Evolutionary conservation across 2,797 vertebrate species (phyloP).

Genomic region (Molossus molossus): DNA sequence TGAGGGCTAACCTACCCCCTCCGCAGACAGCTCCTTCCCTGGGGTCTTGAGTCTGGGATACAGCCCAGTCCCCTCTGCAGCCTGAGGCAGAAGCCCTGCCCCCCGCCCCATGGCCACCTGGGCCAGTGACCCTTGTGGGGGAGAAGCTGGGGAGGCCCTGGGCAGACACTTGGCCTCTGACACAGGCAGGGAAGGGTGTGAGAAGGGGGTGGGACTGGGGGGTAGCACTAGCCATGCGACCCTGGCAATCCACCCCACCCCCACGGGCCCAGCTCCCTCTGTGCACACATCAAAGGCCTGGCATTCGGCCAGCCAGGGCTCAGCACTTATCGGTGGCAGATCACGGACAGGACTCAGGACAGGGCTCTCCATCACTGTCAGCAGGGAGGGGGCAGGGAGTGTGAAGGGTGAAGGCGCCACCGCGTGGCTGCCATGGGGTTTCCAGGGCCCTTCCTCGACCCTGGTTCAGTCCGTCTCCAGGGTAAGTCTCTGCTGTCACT

Average conservation of each 20-base stretch:
- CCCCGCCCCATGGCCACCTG: no score
- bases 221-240: neutral
- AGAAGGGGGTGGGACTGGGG: no score
- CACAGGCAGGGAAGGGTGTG: no score
- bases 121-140: no score
- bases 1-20: no score
- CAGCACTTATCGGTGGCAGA: neutral
- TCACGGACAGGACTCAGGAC: rapidly evolving
- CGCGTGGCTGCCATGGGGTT: rapidly evolving
- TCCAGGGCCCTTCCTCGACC: neutral
- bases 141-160: no score
- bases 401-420: neutral
- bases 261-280: neutral
- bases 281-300: neutral
- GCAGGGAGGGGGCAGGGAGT: neutral
- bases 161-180: no score
- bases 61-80: no score
- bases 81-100: no score
- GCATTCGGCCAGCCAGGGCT: neutral
- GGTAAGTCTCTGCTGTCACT: neutral
- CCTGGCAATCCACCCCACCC: no score
- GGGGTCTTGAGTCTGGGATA: no score
- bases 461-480: neutral
- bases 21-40: no score
- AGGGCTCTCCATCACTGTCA: rapidly evolving